A percentile compares a stretch with the other conserved stretches of the same genome.
These are phyloP conservation scores for Ips nitidus DNA, from an alignment of 1,140 invertebrate species.

Conservation along the genomic window DNA sequence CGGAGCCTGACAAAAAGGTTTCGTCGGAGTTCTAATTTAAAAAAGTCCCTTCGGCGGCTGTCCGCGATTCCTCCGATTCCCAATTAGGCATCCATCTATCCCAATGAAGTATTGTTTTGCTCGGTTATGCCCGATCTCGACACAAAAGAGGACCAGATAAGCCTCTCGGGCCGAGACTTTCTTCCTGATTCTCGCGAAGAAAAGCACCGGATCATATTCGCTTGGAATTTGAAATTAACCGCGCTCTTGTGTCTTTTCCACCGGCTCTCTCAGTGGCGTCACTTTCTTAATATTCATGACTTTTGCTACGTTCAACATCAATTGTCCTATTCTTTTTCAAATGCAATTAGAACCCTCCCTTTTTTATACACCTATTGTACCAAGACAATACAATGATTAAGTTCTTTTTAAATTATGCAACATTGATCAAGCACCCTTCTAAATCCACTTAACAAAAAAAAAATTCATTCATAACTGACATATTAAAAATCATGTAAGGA, in stretches of 20 bases:
- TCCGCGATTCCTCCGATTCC: slow-evolving; percentile 36
- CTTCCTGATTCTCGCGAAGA: slow-evolving; percentile 37
- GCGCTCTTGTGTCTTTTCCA: slow-evolving; percentile 30
- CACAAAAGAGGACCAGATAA: slow-evolving; percentile 44
- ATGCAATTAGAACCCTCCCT: too few species aligned
- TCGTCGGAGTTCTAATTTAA: slow-evolving; percentile 26
- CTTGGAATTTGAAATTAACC: slow-evolving; percentile 46
- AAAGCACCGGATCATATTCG: slow-evolving; percentile 46
- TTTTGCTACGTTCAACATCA: too few species aligned
- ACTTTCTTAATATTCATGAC: background rate
- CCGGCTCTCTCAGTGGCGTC: slow-evolving; percentile 17
- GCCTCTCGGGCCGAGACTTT: slow-evolving; percentile 36
- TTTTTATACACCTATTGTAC: too few species aligned
- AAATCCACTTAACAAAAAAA: too few species aligned
- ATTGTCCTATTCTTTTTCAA: too few species aligned
- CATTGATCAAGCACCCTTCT: too few species aligned
- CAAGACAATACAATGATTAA: too few species aligned
- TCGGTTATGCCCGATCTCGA: slow-evolving; percentile 35
- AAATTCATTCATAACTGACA: too few species aligned
- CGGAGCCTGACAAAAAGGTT: slow-evolving; percentile 24
- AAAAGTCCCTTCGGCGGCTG: slow-evolving; percentile 28
- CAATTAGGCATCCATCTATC: slow-evolving; percentile 42
- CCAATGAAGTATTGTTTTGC: slow-evolving; percentile 47
- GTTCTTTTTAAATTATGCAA: too few species aligned
- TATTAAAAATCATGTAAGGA: too few species aligned